Evolutionary conservation across 2,113 vertebrate genomes (phyloP).

Genomic region (Oxyura jamaicensis): DNA sequence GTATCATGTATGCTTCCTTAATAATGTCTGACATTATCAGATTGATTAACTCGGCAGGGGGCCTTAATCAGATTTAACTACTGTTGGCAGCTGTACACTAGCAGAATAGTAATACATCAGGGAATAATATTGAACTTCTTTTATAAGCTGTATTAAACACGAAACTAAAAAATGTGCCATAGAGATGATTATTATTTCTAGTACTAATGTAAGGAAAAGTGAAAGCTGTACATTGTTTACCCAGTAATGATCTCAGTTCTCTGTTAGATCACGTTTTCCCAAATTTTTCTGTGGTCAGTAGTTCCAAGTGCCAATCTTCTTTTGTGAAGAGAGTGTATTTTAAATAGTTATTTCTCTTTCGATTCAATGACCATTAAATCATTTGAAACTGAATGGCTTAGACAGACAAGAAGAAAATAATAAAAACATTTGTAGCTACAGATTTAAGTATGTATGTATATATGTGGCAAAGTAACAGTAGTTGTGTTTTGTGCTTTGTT

Average conservation of each 20-base stretch:
- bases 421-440: neutral
- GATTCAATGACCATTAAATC: neutral
- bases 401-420: neutral
- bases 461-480: neutral
- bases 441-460: neutral
- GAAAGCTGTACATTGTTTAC: neutral
- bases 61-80: slow-evolving; percentile 78
- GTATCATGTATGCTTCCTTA: slow-evolving; percentile 73
- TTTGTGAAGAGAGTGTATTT: slow-evolving; percentile 17
- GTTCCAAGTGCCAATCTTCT: neutral
- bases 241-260: neutral
- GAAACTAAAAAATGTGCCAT: slow-evolving; percentile 48
- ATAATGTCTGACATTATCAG: slow-evolving; percentile 80
- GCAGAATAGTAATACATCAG: slow-evolving; percentile 69
- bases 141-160: slow-evolving; percentile 59
- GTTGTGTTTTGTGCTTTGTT: neutral
- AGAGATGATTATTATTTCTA: slow-evolving; percentile 52
- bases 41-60: slow-evolving; percentile 77
- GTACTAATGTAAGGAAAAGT: neutral
- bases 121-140: slow-evolving; percentile 68
- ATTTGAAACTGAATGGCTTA: neutral
- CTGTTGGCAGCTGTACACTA: slow-evolving; percentile 71
- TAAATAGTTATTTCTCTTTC: slow-evolving; percentile 3
- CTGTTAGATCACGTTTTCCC: neutral
- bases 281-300: neutral